Percentiles rank a stretch among this genome's conserved stretches.
Conservation (phyloP, 1,140 invertebrate genomes). For the Helicoverpa zea region DNA sequence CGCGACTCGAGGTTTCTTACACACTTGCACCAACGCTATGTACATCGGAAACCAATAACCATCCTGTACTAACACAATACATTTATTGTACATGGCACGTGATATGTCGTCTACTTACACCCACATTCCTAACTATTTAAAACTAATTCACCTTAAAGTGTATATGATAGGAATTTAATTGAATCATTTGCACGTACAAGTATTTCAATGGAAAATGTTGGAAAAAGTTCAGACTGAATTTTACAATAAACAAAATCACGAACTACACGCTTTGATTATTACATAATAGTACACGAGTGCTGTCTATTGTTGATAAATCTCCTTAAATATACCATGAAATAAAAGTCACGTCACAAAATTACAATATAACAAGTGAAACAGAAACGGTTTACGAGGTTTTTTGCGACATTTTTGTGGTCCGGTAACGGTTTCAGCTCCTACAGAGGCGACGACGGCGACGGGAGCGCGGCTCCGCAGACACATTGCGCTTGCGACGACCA, state of each 20-base stretch:
- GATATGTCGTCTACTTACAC: neutral
- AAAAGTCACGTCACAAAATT: constrained; percentile 79
- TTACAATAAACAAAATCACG: constrained; percentile 60
- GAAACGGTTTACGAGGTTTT: constrained; percentile 81
- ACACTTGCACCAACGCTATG: constrained; percentile 67
- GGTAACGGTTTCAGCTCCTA: constrained; percentile 74
- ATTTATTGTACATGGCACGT: constrained; percentile 21
- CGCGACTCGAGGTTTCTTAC: constrained; percentile 74
- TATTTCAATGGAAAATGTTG: constrained; percentile 1
- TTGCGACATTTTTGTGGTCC: constrained; percentile 76
- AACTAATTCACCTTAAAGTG: neutral
- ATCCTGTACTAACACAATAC: constrained; percentile 50
- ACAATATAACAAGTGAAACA: constrained; percentile 82
- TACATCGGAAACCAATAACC: constrained; percentile 71
- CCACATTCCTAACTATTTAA: neutral
- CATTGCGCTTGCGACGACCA: constrained; percentile 52
- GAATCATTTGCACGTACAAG: neutral
- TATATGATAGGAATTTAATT: neutral
- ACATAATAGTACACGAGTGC: constrained; percentile 72
- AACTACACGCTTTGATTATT: constrained; percentile 70
- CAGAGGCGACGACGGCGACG: constrained; percentile 50
- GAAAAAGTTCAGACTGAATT: constrained; percentile 26
- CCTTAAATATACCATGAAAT: constrained; percentile 78
- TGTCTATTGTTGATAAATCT: constrained; percentile 68
- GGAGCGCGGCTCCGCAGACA: constrained; percentile 36